These are phyloP conservation scores for Diplolepis rosae DNA, from an alignment of 2,888 invertebrate species.

Conservation along the genomic window DNA sequence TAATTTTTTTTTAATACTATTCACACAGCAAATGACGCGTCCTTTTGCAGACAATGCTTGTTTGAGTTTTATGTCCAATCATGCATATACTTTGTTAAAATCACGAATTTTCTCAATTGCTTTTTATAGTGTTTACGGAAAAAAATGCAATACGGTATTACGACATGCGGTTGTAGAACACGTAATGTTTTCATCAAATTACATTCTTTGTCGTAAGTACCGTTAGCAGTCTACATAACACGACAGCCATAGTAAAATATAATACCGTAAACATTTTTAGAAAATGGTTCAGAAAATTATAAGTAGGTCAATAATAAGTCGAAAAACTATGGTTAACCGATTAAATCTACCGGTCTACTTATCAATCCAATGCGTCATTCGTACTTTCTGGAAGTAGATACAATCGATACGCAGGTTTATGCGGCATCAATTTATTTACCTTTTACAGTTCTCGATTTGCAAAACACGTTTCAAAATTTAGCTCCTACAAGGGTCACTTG, in stretches of 20 bases:
- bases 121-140: not conserved
- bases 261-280: not conserved
- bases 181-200: not conserved
- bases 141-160: not conserved
- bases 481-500: not conserved
- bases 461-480: not conserved
- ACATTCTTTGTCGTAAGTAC: not conserved
- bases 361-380: conserved; percentile 20
- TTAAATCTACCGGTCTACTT: not conserved
- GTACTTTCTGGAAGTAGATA: conserved; percentile 25
- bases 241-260: not conserved
- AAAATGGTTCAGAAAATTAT: not conserved
- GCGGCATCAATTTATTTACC: conserved; percentile 6
- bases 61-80: not conserved
- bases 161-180: not conserved
- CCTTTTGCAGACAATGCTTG: not conserved
- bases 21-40: too few relatives aligned
- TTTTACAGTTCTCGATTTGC: not conserved
- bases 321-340: not conserved
- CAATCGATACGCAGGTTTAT: conserved; percentile 3
- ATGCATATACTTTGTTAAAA: not conserved
- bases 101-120: not conserved
- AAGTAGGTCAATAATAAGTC: not conserved
- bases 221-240: not conserved
- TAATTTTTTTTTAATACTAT: too few relatives aligned